Percentiles rank a stretch among this genome's conserved stretches.
Conservation (phyloP, 2,888 invertebrate genomes). For the Diplazon laetatorius region DNA sequence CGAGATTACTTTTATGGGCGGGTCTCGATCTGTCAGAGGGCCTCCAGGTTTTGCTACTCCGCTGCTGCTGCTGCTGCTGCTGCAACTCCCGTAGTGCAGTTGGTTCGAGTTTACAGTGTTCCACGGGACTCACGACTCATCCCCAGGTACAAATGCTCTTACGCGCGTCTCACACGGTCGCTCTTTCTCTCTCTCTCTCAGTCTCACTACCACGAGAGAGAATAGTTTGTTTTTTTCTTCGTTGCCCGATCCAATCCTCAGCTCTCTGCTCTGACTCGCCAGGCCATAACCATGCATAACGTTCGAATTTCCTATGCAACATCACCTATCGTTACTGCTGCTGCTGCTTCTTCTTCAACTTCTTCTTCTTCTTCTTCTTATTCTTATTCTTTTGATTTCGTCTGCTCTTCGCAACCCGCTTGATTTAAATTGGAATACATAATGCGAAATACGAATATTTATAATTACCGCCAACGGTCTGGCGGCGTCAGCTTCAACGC, state of each 20-base stretch:
- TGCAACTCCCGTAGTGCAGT: constrained; percentile 55
- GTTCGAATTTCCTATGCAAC: constrained; percentile 59
- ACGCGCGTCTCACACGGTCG: constrained; percentile 55
- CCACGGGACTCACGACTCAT: constrained; percentile 52
- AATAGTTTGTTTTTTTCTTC: constrained; percentile 44
- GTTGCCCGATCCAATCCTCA: constrained; percentile 32
- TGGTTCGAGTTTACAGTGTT: constrained; percentile 25
- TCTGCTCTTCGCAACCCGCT: constrained; percentile 65
- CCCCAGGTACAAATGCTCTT: constrained; percentile 70
- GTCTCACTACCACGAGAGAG: constrained; percentile 3
- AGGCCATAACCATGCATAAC: not conserved
- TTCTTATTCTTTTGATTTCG: constrained; percentile 48
- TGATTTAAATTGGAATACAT: constrained; percentile 78
- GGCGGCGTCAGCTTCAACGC: constrained; percentile 53
- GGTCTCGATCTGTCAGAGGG: constrained; percentile 81
- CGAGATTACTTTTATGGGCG: constrained; percentile 83
- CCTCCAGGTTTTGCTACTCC: constrained; percentile 68
- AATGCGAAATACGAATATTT: constrained; percentile 70
- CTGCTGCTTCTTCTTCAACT: not conserved
- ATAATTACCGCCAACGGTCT: constrained; percentile 72
- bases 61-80: constrained; percentile 45
- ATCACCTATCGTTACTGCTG: constrained; percentile 23
- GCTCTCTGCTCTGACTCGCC: no score
- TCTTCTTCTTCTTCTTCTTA: constrained; percentile 54
- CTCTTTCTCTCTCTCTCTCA: constrained; percentile 11